Base-by-base conservation (phyloP, 2,113 vertebrate genomes). In the Hippocampus comes region DNA sequence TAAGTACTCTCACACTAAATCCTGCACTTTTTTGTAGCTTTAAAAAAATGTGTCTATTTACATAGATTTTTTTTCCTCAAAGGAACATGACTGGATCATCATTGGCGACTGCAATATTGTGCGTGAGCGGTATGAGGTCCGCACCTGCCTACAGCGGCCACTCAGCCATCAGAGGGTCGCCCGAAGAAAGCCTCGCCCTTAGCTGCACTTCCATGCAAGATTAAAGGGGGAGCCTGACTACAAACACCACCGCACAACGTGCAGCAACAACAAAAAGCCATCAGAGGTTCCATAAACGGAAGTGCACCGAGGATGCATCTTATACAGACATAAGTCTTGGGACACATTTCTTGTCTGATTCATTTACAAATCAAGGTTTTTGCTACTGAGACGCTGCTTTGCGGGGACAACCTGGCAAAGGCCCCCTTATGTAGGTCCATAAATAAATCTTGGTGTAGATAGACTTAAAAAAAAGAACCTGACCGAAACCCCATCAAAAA, bases 141-240 rank as follows among this genome's bases (percentile, higher is more conserved):
- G 74, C 91, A 93, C 91, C 92, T 93, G 90, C 77, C 72, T 57
- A 63, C 84, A 83, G 46, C 76, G 79, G 75, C 84, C 53, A 38
- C 27, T 78, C 82, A 82, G 75, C 65, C 79, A 79, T 86, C 85
- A 85, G 83, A 85, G 68, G 56, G 79, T 61, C 51, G 64, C 63
- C 63, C 7, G 67, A 68, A 67, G 75, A 43, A 88, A 85, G 82
- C 80, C 78, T 68, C 89, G 81, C 77, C 87, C 88, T 87, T 65
- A 74, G 74, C 72, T 84, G 77, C 68, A 74, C 79, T 80, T 43
- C 70, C 77, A 85, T 66, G 78, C 77, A 86, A 92, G 92, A 93
- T 93, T 85, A 93, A 93, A 93, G 92, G 87, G 30, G 86, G 11
- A 12, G 42, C 5, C 41, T 49, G 63, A 68, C 66, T 76, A 77